These are phyloP conservation scores for Sebastes steindachneri DNA, from an alignment of 2,797 vertebrate genomes.

Conservation along the genomic window DNA sequence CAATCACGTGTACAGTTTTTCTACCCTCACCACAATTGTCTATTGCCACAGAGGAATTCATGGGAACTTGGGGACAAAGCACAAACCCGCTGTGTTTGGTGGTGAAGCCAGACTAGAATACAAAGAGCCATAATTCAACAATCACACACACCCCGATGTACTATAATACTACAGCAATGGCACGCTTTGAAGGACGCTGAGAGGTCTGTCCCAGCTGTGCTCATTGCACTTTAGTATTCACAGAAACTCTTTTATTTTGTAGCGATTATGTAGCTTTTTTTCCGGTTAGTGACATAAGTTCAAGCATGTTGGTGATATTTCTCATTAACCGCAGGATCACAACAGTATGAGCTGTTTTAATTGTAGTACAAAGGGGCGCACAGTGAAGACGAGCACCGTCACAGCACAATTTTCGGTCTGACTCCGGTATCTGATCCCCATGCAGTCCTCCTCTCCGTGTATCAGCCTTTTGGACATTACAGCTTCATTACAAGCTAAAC, in stretches of 20 bases:
- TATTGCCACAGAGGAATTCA: conserved; percentile 93
- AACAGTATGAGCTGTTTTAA: conserved; percentile 49
- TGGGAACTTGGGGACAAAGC: conserved; percentile 89
- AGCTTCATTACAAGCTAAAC: conserved; percentile 71
- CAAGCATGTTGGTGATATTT: conserved; percentile 49
- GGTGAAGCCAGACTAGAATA: conserved; percentile 80
- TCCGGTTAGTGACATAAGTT: conserved; percentile 35
- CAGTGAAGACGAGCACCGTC: conserved; percentile 59
- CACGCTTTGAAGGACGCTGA: conserved; percentile 68
- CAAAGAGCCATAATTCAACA: conserved; percentile 82
- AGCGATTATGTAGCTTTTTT: conserved; percentile 58
- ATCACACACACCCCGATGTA: conserved; percentile 71
- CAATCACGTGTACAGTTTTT: conserved; percentile 94
- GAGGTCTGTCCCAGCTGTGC: conserved; percentile 61
- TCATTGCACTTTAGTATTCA: conserved; percentile 66
- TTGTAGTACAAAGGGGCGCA: conserved; percentile 62
- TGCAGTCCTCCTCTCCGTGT: conserved; percentile 21
- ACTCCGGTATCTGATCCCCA: conserved; percentile 52
- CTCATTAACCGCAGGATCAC: conserved; percentile 49
- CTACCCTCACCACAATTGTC: conserved; percentile 91
- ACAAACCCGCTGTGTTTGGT: conserved; percentile 94
- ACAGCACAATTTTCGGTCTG: conserved; percentile 74
- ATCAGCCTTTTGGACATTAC: conserved; percentile 52
- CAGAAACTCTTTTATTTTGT: conserved; percentile 49
- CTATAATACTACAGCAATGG: conserved; percentile 69